Evolutionary conservation across 2,888 invertebrate genomes (phyloP), one percentile per base, ranked within the genome.

Genomic region (Pandemis cinnamomeana): DNA sequence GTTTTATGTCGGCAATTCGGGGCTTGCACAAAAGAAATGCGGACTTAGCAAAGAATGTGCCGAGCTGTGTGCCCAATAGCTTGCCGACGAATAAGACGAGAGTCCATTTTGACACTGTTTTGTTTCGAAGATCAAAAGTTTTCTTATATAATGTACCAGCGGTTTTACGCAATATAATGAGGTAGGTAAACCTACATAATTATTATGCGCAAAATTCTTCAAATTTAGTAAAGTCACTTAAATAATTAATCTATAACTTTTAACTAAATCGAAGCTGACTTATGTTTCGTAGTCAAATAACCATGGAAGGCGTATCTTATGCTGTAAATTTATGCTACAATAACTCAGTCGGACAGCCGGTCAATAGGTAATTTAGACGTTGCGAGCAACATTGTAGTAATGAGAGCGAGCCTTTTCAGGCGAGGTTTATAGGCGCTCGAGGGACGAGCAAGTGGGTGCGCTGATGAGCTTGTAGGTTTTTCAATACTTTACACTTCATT

Each of bases 281-380:
- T 71, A 84, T 82, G 86, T 82, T 83, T 82, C 80, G 81, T 85
- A 84, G 83, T 80, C 84, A 82, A 86, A 84, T 87, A 87, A 86
- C 81, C 81, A 82, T 76, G 77, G 78, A 85, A 89, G 91, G 91
- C 91, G 91, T 89, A 84, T 81, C 87, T 84, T 78, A 71, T 67
- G 81, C 81, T 83, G 83, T 86, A 91, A 91, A 93, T 93, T 93
- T 93, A 93, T 93, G 92, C 85, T 86, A 88, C 92, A 87, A 92
- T 93, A 93, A 92, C 90, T 93, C 93, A 92, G 83, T 77, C 81
- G 83, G 91, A 90, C 92, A 87, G 90, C 87, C 86, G 85, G 85
- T 86, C 91, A 88, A 90, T 91, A 91, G 89, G 91, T 93, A 92
- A 93, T 93, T 93, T 93, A 93, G 93, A 92, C 88, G 93, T 93